A percentile compares a stretch with the other conserved stretches of the same genome.
Evolutionary conservation across 1,140 invertebrate species (phyloP).

Genomic region (Drosophila jambulina): DNA sequence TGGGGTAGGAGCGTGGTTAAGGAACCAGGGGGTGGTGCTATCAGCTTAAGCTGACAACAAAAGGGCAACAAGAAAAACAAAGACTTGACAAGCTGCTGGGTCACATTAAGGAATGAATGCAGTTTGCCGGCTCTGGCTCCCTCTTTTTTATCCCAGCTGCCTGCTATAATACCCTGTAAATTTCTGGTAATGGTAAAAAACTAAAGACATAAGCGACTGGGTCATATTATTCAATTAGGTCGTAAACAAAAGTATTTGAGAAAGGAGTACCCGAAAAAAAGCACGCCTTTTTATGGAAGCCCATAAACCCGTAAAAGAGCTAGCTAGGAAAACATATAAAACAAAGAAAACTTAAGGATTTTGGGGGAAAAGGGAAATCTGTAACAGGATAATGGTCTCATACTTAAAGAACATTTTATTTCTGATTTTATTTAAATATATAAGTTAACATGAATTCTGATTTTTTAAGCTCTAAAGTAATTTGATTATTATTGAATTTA

Average conservation of each 20-base stretch:
- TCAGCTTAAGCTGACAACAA: constrained; percentile 50
- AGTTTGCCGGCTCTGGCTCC: constrained; percentile 5
- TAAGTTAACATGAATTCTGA: neutral
- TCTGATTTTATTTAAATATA: neutral
- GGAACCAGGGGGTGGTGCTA: neutral
- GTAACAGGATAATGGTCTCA: neutral
- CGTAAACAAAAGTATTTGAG: constrained; percentile 13
- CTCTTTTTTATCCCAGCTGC: neutral
- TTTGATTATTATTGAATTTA: too few species aligned
- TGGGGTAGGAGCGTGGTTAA: neutral
- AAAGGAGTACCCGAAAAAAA: neutral
- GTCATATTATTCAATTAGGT: constrained; percentile 30
- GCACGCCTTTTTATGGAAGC: neutral
- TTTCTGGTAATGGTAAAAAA: neutral
- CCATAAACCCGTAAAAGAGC: neutral
- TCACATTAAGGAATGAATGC: constrained; percentile 58
- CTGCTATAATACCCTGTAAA: constrained; percentile 18
- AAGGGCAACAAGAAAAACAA: constrained; percentile 38
- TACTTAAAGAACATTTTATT: neutral
- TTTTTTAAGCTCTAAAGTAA: too few species aligned
- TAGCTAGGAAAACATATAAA: neutral
- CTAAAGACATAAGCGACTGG: constrained; percentile 10
- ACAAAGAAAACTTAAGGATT: neutral
- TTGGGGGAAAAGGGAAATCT: neutral
- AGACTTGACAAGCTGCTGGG: constrained; percentile 64